phyloP scores from a whole-genome alignment of 2,888 invertebrate species.

The Pollenia amentaria region DNA sequence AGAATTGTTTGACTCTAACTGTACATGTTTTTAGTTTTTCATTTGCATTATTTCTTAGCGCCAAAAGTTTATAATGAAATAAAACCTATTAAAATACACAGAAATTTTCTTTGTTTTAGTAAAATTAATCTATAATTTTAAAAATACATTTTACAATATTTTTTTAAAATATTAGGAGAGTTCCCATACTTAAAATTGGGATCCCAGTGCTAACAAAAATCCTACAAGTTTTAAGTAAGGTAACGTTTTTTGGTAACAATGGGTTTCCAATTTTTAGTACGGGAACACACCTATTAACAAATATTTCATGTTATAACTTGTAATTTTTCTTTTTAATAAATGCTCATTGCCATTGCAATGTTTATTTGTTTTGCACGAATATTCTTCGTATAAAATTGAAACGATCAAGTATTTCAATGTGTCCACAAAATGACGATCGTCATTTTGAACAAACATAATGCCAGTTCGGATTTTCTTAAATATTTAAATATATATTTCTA shows the following conservation, averaged over 20 bases:
- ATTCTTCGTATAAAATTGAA: not conserved
- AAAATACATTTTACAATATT: slow-evolving; percentile 43
- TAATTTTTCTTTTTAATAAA: slow-evolving; percentile 46
- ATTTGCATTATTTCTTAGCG: slow-evolving; percentile 10
- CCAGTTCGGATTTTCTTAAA: slow-evolving; percentile 46
- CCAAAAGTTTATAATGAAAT: not conserved
- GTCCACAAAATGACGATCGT: slow-evolving; percentile 10
- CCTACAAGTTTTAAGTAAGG: not conserved
- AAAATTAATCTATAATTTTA: slow-evolving; percentile 21
- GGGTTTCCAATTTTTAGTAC: no score
- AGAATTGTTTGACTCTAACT: no score
- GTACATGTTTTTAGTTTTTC: not conserved
- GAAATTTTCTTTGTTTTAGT: slow-evolving; percentile 17
- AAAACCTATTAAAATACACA: slow-evolving; percentile 21
- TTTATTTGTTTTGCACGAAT: slow-evolving; percentile 20
- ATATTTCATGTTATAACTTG: slow-evolving; percentile 35
- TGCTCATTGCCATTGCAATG: slow-evolving; percentile 51
- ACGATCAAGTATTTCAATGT: slow-evolving; percentile 1
- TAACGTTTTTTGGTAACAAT: no score
- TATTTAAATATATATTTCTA: slow-evolving; percentile 48
- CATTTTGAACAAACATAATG: slow-evolving; percentile 15
- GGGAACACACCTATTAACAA: not conserved
- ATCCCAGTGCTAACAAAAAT: no score
- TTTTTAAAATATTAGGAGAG: not conserved
- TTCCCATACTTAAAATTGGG: no score